Conservation (phyloP, 1,140 invertebrate genomes). For the Chrysopa pallens region DNA sequence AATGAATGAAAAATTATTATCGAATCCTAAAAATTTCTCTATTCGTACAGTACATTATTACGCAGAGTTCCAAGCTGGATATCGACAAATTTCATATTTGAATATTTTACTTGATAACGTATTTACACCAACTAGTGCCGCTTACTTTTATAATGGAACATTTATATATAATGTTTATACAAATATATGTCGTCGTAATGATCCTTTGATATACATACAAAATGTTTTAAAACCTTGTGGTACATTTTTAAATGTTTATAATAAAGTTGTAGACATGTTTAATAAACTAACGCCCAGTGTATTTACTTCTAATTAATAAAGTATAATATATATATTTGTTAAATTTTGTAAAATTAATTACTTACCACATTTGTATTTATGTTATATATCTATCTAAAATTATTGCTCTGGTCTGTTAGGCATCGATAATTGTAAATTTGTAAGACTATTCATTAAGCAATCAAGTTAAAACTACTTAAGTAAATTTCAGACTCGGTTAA, state of each 20-base stretch:
- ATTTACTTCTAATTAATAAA: too few species aligned
- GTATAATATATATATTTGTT: too few species aligned
- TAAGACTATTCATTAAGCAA: too few species aligned
- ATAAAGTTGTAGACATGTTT: slow-evolving; percentile 5
- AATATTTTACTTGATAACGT: slow-evolving; percentile 42
- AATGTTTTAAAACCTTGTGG: slow-evolving; percentile 27
- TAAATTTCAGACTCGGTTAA: too few species aligned
- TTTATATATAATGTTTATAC: slow-evolving; percentile 52
- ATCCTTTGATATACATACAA: slow-evolving; percentile 31
- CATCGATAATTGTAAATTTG: too few species aligned
- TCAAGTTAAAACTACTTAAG: too few species aligned
- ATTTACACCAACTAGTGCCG: slow-evolving; percentile 29
- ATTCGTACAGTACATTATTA: slow-evolving; percentile 41
- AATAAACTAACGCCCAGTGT: too few species aligned
- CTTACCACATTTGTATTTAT: too few species aligned
- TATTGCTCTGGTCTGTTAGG: too few species aligned
- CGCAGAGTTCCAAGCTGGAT: slow-evolving; percentile 50
- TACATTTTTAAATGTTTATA: slow-evolving; percentile 26
- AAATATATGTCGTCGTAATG: slow-evolving; percentile 29
- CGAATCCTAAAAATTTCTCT: slow-evolving; percentile 38
- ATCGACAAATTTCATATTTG: slow-evolving; percentile 37
- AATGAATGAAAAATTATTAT: slow-evolving; percentile 34
- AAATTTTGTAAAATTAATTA: too few species aligned
- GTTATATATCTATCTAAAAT: too few species aligned
- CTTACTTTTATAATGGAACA: slow-evolving; percentile 46